Evolutionary conservation across 2,797 vertebrate genomes (phyloP).

Genomic region (Chloroceryle inda): DNA sequence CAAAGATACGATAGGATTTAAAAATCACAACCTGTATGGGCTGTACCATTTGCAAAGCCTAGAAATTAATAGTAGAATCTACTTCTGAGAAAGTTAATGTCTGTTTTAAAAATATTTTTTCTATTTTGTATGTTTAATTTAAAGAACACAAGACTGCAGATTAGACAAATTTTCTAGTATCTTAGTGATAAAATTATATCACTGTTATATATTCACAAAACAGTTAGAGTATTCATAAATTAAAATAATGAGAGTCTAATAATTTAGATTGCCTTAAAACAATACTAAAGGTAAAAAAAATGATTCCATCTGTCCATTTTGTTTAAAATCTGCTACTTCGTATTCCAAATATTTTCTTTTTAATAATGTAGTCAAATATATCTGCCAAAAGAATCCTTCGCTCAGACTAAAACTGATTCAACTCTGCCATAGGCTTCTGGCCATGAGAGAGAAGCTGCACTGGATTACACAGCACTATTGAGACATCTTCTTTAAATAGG

Average conservation of each 20-base stretch:
- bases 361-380: slow-evolving; percentile 31
- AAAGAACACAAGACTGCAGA: background rate
- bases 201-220: slow-evolving; percentile 1
- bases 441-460: background rate
- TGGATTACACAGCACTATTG: slow-evolving; percentile 48
- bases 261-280: slow-evolving; percentile 11
- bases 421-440: background rate
- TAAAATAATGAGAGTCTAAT: slow-evolving; percentile 29
- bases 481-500: slow-evolving; percentile 60
- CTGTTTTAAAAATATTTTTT: background rate
- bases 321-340: slow-evolving; percentile 7
- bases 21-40: background rate
- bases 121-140: slow-evolving; percentile 37
- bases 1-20: background rate
- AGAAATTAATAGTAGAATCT: slow-evolving; percentile 32
- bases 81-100: background rate
- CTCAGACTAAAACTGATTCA: slow-evolving; percentile 24
- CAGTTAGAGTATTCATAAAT: slow-evolving; percentile 51
- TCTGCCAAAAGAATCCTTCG: background rate
- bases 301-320: slow-evolving; percentile 3
- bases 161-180: slow-evolving; percentile 27
- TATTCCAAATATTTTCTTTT: background rate
- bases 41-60: slow-evolving; percentile 1
- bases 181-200: slow-evolving; percentile 44
- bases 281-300: slow-evolving; percentile 41